A percentile compares a stretch with the other conserved stretches of the same genome.
Evolutionary conservation across 2,888 invertebrate genomes (phyloP).

Genomic region (Hemistola chrysoprasaria): DNA sequence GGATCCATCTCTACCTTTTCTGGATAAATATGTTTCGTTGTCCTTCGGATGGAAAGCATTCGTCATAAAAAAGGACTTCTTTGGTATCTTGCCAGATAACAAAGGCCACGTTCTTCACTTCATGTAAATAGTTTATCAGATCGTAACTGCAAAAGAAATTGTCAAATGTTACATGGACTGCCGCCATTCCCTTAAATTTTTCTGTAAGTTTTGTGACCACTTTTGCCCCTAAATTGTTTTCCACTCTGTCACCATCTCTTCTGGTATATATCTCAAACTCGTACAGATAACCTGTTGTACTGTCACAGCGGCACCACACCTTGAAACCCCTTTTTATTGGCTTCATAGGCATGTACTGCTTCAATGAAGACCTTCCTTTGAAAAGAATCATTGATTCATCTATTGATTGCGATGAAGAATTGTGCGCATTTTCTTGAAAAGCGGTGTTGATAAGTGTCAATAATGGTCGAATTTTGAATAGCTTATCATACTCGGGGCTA

Average conservation of each 20-base stretch:
- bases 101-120: slow-evolving; percentile 31
- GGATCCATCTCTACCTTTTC: slow-evolving; percentile 28
- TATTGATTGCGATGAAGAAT: slow-evolving; percentile 24
- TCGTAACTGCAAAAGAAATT: slow-evolving; percentile 28
- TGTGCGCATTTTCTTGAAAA: slow-evolving; percentile 23
- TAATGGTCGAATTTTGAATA: slow-evolving; percentile 26
- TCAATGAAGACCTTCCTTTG: slow-evolving; percentile 23
- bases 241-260: slow-evolving; percentile 8
- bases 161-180: slow-evolving; percentile 24
- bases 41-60: slow-evolving; percentile 36
- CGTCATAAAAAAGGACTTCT: slow-evolving; percentile 30
- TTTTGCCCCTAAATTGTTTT: slow-evolving; percentile 14
- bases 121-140: slow-evolving; percentile 26
- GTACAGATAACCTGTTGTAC: slow-evolving; percentile 18
- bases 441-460: slow-evolving; percentile 6
- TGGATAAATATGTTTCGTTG: slow-evolving; percentile 18
- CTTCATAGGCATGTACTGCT: slow-evolving; percentile 25
- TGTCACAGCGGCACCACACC: slow-evolving; percentile 18
- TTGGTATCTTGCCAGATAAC: slow-evolving; percentile 36
- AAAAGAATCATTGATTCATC: slow-evolving; percentile 33
- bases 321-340: slow-evolving; percentile 20
- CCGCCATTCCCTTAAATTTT: slow-evolving; percentile 14
- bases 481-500: slow-evolving; percentile 20
- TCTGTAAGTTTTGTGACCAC: slow-evolving; percentile 28
- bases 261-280: slow-evolving; percentile 22